Base-by-base conservation (phyloP, 2,797 vertebrate genomes). In the Pseudomugil gertrudae region DNA sequence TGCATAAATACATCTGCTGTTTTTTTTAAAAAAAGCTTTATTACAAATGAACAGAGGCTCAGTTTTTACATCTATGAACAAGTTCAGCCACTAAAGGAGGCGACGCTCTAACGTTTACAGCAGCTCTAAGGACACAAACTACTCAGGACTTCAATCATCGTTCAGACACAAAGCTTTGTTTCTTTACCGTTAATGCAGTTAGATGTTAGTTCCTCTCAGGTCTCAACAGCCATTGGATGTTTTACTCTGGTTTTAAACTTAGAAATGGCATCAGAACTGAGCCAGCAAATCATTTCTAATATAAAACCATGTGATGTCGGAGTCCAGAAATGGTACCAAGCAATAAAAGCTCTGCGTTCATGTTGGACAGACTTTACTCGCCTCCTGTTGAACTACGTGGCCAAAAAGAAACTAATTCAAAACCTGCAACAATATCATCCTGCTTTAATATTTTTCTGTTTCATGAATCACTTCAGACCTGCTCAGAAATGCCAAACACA, bases 41-140 rank as follows among this genome's bases (percentile, higher is more conserved):
- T 90, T 91, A 86, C 68, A 92, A 92, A 88, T 77, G 13, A 76
- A 78, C 55, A 69, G 45, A 19, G 66, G 65, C 23, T 74, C 43
- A 45, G 47, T 76, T 72, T 87, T 76, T 86, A 88, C 85, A 89
- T 78, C 78, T 90, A 83, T 86, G 60, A 81, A 85, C 85, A 89
- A 4, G 26, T 69, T 38, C 63, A 57, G 75, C 52, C 58, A 67
- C 78, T 76, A 82, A 64, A 78, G 48, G 63, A 83, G 57, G 63
- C 27, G 55, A 77, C 47, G 50, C 35, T 72, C 74, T 80, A 81
- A 79, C 66, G 63, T 47, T 74, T 40, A 74, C 80, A 76, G 60
- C 5, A 70, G 64, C 64, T 63, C 84, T 71, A 84, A 87, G 59
- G 83, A 82, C 81, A 88, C 30, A 10, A 57, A 69, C 62, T 77